Base-by-base conservation (phyloP, 2,888 invertebrate species). In the Erebia aethiops region DNA sequence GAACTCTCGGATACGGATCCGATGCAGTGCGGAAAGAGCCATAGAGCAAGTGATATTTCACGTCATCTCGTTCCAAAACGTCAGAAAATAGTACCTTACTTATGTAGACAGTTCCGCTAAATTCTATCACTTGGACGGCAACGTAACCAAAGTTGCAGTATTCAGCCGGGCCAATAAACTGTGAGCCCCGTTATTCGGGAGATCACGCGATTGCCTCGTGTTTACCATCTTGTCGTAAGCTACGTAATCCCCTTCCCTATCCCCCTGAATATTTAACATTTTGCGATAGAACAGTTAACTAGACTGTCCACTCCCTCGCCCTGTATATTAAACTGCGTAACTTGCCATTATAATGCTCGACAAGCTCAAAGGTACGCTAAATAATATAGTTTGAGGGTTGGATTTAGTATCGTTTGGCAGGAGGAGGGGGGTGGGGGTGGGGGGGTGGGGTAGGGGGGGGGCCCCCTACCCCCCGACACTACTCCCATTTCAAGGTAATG, bases 201-300 rank as follows among this genome's bases (percentile, higher is more conserved):
- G 83, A 87, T 85, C 91, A 91, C 91, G 91, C 91, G 89, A 91
- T 88, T 84, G 81, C 82, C 77, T 77, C 70, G 77, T 76, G 73
- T 76, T 71, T 74, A 68, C 68, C 68, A 64, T 72, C 69, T 74
- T 71, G 74, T 71, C 68, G 64, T 73, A 61, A 71, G 64, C 67
- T 56, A 65, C 67, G 18, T 70, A 18, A 54, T 67, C 54, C 26
- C 71, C 60, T 58, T 62, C 57, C 61, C 56, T 26, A 57, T 26
- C 72, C 58, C 63, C 49, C 21, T 57, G 16, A 46, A 51, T 54
- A 16, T 57, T 63, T 52, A 49, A 64, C 68, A n/a, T 21, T 60
- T 69, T 54, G 26, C 60, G 46, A 61, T 63, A 62, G 35, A 43
- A 16, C 21, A 41, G 57, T 18, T 60, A 67, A 16, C 52, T 54